These are phyloP conservation scores for Nomia melanderi DNA, from an alignment of 1,140 invertebrate species.

Conservation along the genomic window DNA sequence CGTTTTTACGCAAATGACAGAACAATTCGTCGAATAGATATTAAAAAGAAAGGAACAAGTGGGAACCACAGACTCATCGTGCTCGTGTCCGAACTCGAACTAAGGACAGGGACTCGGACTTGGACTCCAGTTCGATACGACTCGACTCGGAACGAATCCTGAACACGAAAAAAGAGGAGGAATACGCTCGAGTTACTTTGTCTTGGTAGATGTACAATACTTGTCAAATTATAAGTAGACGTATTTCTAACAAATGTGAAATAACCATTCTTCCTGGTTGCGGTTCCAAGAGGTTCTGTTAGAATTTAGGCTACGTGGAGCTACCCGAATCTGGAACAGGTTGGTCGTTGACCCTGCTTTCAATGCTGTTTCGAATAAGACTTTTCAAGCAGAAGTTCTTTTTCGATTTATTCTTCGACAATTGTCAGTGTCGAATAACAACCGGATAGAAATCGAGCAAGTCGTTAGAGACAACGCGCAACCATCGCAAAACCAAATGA, in stretches of 20 bases:
- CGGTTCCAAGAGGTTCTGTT: conserved; percentile 74
- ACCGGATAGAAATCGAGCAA: too few species aligned
- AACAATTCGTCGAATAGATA: too few species aligned
- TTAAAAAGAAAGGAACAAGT: too few species aligned
- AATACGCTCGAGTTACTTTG: background rate
- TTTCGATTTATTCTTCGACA: background rate
- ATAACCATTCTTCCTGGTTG: conserved; percentile 67
- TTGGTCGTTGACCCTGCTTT: conserved; percentile 73
- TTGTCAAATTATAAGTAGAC: conserved; percentile 52
- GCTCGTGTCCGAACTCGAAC: too few species aligned
- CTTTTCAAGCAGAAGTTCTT: conserved; percentile 58
- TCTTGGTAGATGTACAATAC: conserved; percentile 6
- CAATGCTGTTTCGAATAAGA: conserved; percentile 57
- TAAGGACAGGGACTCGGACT: too few species aligned
- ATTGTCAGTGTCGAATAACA: too few species aligned
- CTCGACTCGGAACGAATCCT: background rate
- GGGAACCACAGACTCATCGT: too few species aligned
- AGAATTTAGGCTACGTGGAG: conserved; percentile 78
- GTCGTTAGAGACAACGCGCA: too few species aligned
- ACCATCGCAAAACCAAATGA: too few species aligned
- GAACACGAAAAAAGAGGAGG: background rate
- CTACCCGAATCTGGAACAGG: conserved; percentile 75
- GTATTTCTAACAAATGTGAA: conserved; percentile 57
- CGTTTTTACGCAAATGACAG: too few species aligned
- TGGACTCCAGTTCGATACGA: too few species aligned